These are phyloP conservation scores for Ypsolopha sequella DNA, from an alignment of 2,888 invertebrate genomes.

Conservation along the genomic window DNA sequence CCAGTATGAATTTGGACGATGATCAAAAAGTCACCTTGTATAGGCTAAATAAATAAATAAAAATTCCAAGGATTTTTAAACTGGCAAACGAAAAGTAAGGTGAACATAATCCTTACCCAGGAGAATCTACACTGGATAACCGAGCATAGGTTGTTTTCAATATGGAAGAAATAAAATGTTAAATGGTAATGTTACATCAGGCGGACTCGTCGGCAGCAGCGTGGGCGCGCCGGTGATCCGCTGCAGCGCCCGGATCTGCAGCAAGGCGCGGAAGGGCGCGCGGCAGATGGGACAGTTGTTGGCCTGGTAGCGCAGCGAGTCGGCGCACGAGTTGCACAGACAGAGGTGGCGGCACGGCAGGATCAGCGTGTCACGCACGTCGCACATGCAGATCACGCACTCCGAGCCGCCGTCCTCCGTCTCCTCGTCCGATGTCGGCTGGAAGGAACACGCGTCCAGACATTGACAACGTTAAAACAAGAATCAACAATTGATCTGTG, in stretches of 20 bases:
- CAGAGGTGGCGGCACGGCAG: slow-evolving; percentile 99
- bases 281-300: slow-evolving; percentile 99
- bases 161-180: too few species aligned
- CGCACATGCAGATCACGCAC: slow-evolving; percentile 99
- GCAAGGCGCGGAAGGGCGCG: slow-evolving; percentile 96
- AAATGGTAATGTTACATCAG: slow-evolving; percentile 21
- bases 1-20: too few species aligned
- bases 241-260: slow-evolving; percentile 95
- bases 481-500: not conserved
- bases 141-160: too few species aligned
- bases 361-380: slow-evolving; percentile 96
- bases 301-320: slow-evolving; percentile 95
- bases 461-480: too few species aligned
- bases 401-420: slow-evolving; percentile 96
- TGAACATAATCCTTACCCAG: too few species aligned
- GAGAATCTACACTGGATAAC: too few species aligned
- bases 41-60: too few species aligned
- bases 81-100: too few species aligned
- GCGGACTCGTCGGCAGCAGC: slow-evolving; percentile 58
- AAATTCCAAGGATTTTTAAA: too few species aligned
- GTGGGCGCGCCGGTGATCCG: slow-evolving; percentile 70
- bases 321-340: slow-evolving; percentile 96
- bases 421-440: slow-evolving; percentile 81
- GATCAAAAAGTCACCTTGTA: too few species aligned
- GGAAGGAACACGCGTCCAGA: slow-evolving; percentile 1